Base-by-base conservation (phyloP, 2,888 invertebrate species). In the Cantharis nigra region DNA sequence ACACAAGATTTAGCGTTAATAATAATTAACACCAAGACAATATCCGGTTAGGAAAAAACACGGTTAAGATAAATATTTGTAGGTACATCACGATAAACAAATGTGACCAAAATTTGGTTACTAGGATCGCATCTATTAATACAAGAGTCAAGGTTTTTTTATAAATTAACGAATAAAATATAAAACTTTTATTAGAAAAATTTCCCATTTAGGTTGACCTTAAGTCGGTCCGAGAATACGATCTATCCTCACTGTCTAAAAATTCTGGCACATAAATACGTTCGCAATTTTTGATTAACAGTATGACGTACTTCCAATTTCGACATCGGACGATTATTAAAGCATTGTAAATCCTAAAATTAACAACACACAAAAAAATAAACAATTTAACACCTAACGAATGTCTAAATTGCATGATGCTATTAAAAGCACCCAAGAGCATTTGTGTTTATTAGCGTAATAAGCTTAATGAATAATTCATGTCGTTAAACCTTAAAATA, bases 251-350 rank as follows among this genome's bases (percentile, higher is more conserved):
- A 75, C 64, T 71, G 63, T 28, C 75, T 26, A 75, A 75, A 75
- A 75, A 75, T 70, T 49, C 75, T 75, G 75, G 75, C 75, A 75
- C 63, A 70, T 75, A 75, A 63, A 63, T 16, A 26, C 70, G 70
- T 65, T 71, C 18, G 16, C 63, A 69, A 69, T 71, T 70, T 71
- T 71, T 75, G 65, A 75, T 75, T 75, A 71, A 71, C 16, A 33
- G 33, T 33, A 26, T 75, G 75, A 75, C 75, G 75, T 71, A 65
- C 64, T 23, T n/a, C 30, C 72, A 67, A 28, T 72, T 72, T 72
- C 72, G 62, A 67, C 72, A 72, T 30, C 30, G 49, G 49, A 11
- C 67, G 72, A 67, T 65, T 49, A 49, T 49, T 49, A 49, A 49
- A 49, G 49, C n/a, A 49, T 49, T 49, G 49, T 49, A 49, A 49